Base-by-base conservation (phyloP, 2,113 vertebrate species). In the Otolemur garnettii region DNA sequence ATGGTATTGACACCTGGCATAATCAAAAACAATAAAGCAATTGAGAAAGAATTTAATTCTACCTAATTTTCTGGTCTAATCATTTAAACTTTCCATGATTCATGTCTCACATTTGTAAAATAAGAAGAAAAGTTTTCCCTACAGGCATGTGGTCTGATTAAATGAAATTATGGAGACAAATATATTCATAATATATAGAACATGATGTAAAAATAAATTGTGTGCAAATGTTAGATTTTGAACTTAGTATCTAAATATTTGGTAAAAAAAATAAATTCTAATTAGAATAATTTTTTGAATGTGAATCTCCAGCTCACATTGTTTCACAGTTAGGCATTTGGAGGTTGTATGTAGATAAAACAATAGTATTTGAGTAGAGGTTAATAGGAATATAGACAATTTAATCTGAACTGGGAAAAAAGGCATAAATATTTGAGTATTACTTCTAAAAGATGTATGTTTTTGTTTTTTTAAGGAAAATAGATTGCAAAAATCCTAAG, bases 401-500 rank as follows among this genome's bases (percentile, higher is more conserved):
- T 69, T 93, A 72, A 71, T 87, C 55, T 90, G 45, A 71, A 21
- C 35, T 5, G 5, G 9, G 35, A 18, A 55, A 80, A 79, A 79
- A 89, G 28, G n/a, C 35, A 33, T 50, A 68, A 50, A 24, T 85
- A 9, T 11, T 82, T 93, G 69, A 38, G 4, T 38, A 45, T 26
- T 75, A 42, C 6, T 89, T 88, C 19, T 24, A 75, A 90, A 18
- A 78, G 30, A 45, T 45, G 5, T 45, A 7, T 7, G 45, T 57
- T 22, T 64, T 57, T 88, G 38, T 90, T 80, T 90, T 85, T 85
- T 86, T 78, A 72, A 82, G n/a, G 59, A 10, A 83, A 92, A 71
- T 87, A 2, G 19, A 62, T 94, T 82, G 42, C 59, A 90, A 80
- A 84, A 18, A 45, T 45, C 8, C 60, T 45, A 57, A 64, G 8